Conservation (phyloP, 1,140 invertebrate species). For the Papilio xuthus region DNA sequence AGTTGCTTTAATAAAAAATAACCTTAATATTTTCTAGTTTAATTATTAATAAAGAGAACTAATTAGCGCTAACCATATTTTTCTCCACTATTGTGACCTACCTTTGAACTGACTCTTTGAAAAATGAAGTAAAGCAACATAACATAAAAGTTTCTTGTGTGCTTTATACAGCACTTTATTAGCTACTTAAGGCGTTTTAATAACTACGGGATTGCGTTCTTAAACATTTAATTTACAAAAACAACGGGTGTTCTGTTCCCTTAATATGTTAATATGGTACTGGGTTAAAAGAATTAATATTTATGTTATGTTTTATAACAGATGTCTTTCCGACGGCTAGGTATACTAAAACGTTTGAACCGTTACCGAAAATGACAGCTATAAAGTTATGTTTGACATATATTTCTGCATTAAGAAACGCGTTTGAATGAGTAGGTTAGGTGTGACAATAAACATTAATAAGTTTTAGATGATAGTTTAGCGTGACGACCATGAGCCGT, state of each 20-base stretch:
- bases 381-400: background rate
- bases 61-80: conserved; percentile 28
- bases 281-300: conserved; percentile 11
- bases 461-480: conserved; percentile 43
- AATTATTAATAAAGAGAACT: conserved; percentile 32
- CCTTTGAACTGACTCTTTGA: conserved; percentile 28
- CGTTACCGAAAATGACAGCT: conserved; percentile 18
- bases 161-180: conserved; percentile 4
- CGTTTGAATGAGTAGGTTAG: conserved; percentile 14
- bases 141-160: conserved; percentile 7
- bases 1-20: conserved; percentile 22
- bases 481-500: conserved; percentile 58
- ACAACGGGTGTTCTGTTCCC: conserved; percentile 19
- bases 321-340: background rate
- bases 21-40: conserved; percentile 11
- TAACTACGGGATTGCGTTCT: background rate
- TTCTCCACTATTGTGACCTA: conserved; percentile 10
- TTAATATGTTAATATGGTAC: background rate
- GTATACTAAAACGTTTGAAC: conserved; percentile 25
- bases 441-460: conserved; percentile 36
- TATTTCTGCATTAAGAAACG: background rate
- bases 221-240: conserved; percentile 15
- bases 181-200: background rate
- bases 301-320: conserved; percentile 18
- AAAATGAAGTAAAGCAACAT: conserved; percentile 15